phyloP scores from a whole-genome alignment of 2,113 vertebrate genomes.

The Ginglymostoma cirratum region DNA sequence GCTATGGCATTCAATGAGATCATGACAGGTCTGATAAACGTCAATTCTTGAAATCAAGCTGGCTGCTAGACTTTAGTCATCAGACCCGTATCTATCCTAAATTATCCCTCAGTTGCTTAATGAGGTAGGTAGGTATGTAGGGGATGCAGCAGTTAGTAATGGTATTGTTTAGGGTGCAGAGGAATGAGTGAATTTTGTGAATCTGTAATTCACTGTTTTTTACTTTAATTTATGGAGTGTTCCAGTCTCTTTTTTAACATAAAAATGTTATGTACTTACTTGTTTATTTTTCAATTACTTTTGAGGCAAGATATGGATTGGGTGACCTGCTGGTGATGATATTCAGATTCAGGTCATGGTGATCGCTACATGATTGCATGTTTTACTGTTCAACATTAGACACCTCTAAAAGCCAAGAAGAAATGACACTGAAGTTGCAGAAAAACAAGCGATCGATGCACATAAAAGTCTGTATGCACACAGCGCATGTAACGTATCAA shows the following conservation, averaged over 20 bases:
- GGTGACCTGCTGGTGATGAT: background rate
- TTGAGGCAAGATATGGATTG: background rate
- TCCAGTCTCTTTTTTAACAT: background rate
- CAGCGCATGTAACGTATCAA: too few species aligned
- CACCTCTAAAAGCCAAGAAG: background rate
- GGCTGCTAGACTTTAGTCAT: too few species aligned
- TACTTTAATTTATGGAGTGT: background rate
- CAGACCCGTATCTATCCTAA: too few species aligned
- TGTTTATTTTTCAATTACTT: background rate
- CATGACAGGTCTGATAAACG: too few species aligned
- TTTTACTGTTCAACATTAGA: background rate
- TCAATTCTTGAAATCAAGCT: too few species aligned
- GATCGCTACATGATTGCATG: background rate
- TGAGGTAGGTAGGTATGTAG: background rate
- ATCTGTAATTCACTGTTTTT: background rate
- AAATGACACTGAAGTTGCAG: background rate
- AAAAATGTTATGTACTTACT: background rate
- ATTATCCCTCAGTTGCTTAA: too few species aligned
- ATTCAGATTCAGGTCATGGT: background rate
- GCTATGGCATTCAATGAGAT: too few species aligned
- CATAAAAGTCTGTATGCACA: background rate
- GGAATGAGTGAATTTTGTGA: background rate
- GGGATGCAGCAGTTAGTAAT: background rate
- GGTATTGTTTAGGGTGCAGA: background rate
- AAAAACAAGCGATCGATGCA: background rate